Evolutionary conservation across 1,140 invertebrate genomes (phyloP).

Genomic region (Zaprionus lachaisei): DNA sequence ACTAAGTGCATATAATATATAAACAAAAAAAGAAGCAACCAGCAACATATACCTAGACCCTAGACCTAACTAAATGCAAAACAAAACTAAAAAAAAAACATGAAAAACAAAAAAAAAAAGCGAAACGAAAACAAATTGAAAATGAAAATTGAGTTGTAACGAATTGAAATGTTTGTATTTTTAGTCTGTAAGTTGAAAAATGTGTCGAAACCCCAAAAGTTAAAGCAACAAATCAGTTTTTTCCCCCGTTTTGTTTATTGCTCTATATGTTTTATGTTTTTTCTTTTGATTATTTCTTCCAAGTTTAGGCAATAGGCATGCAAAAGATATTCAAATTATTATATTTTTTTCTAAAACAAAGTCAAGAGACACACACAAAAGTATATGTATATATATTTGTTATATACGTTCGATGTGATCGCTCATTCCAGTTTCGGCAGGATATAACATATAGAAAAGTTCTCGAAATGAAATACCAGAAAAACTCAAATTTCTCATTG

Average conservation of each 20-base stretch:
- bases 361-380: constrained; percentile 50
- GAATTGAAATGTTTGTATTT: constrained; percentile 55
- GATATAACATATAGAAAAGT: constrained; percentile 9
- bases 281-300: constrained; percentile 22
- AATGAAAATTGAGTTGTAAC: constrained; percentile 36
- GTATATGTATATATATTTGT: constrained; percentile 14
- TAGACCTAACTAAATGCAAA: constrained; percentile 32
- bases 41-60: constrained; percentile 42
- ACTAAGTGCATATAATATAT: constrained; percentile 79
- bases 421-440: constrained; percentile 46
- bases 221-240: constrained; percentile 29
- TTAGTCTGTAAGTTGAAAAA: constrained; percentile 47
- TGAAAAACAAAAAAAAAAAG: constrained; percentile 44
- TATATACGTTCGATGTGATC: constrained; percentile 48
- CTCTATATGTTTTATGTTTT: constrained; percentile 16
- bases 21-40: constrained; percentile 34
- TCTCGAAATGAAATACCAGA: constrained; percentile 12
- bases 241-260: constrained; percentile 8
- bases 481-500: constrained; percentile 15
- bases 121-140: constrained; percentile 27
- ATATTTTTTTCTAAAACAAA: constrained; percentile 8
- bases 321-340: constrained; percentile 39
- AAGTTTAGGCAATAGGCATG: constrained; percentile 44
- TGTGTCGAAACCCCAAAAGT: constrained; percentile 41
- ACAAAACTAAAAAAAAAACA: constrained; percentile 6